phyloP scores from a whole-genome alignment of 2,888 invertebrate genomes.

The Azorinus chamasolen region DNA sequence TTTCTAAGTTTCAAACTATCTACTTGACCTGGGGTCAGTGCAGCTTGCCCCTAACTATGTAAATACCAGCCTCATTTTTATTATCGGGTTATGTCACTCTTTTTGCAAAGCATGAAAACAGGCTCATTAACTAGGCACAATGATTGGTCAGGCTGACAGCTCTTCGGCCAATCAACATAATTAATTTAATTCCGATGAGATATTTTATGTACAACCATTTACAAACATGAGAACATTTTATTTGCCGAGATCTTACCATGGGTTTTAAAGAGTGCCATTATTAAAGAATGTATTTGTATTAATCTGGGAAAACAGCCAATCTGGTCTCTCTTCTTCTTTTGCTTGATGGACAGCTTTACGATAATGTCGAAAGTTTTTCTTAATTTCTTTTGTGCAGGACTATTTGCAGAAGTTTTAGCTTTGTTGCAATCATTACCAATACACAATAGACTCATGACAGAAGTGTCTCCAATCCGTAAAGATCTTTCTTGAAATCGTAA shows the following conservation, averaged over 20 bases:
- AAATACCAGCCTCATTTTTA: slow-evolving; percentile 39
- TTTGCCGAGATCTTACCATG: slow-evolving; percentile 15
- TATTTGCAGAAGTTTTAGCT: slow-evolving; percentile 51
- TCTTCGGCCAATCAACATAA: slow-evolving; percentile 6
- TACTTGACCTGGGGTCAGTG: slow-evolving; percentile 59
- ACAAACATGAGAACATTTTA: not conserved
- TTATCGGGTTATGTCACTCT: slow-evolving; percentile 55
- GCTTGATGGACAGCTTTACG: slow-evolving; percentile 13
- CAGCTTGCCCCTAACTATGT: slow-evolving; percentile 57
- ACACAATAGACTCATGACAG: slow-evolving; percentile 38
- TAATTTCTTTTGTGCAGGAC: slow-evolving; percentile 36
- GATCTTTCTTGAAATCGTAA: slow-evolving; percentile 44
- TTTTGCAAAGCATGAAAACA: slow-evolving; percentile 52
- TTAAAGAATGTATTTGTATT: slow-evolving; percentile 16
- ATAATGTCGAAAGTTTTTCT: slow-evolving; percentile 17
- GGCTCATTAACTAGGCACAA: slow-evolving; percentile 52
- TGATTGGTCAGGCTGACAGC: slow-evolving; percentile 49
- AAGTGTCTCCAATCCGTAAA: slow-evolving; percentile 50
- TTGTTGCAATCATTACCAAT: slow-evolving; percentile 51
- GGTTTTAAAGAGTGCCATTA: slow-evolving; percentile 26
- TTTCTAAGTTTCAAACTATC: slow-evolving; percentile 58
- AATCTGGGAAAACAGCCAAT: not conserved
- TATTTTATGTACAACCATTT: slow-evolving; percentile 23
- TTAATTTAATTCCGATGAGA: slow-evolving; percentile 28
- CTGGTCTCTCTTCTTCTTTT: slow-evolving; percentile 17